Evolutionary conservation across 2,797 vertebrate species (phyloP), one percentile per base, ranked within the genome.

Genomic region (Micromesistius poutassou): DNA sequence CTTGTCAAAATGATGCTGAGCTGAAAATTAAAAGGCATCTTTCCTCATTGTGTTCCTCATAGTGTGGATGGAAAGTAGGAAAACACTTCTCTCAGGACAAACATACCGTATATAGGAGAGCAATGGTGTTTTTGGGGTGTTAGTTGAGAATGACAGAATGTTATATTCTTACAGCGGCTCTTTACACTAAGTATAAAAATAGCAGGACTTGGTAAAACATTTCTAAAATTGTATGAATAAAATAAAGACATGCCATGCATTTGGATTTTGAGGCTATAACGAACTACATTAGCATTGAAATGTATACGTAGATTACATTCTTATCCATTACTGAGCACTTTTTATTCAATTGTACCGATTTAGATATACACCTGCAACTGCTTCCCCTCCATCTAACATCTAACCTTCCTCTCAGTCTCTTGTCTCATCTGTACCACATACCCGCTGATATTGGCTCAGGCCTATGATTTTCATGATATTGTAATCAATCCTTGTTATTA

Each of bases 1-100:
- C 89, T 87, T 88, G 89, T 91, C 88, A 89, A 85, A 90, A 89
- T 83, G 87, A 89, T 85, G 92, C 88, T 90, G 91, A 92, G 92
- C 81, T 76, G 92, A 91, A 91, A 93, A 93, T 92, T 90, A 91
- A 92, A 92, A 82, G 82, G 74, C 86, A 77, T 88, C 85, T 86
- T 88, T 89, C 76, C 46, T 88, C 87, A 84, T 85, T 82, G 75
- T 90, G 81, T 80, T 92, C 89, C 87, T 83, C 77, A 73, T 83
- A 79, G 90, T 83, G 79, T 75, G 82, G 82, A 87, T n/a, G 14
- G 78, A 87, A 86, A 89, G 80, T 78, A 70, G 36, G 75, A 78
- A 83, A 85, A 79, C 76, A 76, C 68, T 79, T 81, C 40, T 75
- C 72, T 80, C 77, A 74, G 81, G 72, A 82, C 31, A 76, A 79